Conservation (phyloP, 1,140 invertebrate species). For the Euura lappo region DNA sequence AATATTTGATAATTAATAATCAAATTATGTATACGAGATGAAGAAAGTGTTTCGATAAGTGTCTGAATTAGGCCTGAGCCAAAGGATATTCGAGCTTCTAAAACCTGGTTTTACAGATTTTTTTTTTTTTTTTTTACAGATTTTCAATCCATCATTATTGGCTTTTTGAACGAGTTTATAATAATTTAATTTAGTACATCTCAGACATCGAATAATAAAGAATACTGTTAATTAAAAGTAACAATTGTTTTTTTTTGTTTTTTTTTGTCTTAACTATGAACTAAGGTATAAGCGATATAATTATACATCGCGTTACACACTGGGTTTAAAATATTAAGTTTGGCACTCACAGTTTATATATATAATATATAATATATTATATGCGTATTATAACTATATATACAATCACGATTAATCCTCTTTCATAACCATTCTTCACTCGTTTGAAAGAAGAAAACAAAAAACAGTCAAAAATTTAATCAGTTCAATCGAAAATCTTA, state of each 20-base stretch:
- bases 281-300: slow-evolving; percentile 33
- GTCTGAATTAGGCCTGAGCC: no score
- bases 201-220: slow-evolving; percentile 51
- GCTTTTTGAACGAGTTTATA: slow-evolving; percentile 28
- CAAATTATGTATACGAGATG: no score
- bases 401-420: background rate
- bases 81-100: no score
- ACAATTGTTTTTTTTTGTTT: slow-evolving; percentile 25
- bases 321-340: slow-evolving; percentile 52
- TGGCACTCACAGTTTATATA: slow-evolving; percentile 50
- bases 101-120: no score
- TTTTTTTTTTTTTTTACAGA: background rate
- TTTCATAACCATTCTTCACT: no score
- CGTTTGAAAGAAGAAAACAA: no score
- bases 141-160: background rate
- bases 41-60: no score
- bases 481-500: no score
- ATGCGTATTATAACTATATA: background rate
- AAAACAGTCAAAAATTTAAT: no score
- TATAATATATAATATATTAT: slow-evolving; percentile 2
- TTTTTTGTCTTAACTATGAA: background rate
- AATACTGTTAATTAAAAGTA: slow-evolving; percentile 54
- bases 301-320: slow-evolving; percentile 48
- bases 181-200: slow-evolving; percentile 56
- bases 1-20: no score